Conservation (phyloP, 2,888 invertebrate species). For the Diaprepes abbreviatus region DNA sequence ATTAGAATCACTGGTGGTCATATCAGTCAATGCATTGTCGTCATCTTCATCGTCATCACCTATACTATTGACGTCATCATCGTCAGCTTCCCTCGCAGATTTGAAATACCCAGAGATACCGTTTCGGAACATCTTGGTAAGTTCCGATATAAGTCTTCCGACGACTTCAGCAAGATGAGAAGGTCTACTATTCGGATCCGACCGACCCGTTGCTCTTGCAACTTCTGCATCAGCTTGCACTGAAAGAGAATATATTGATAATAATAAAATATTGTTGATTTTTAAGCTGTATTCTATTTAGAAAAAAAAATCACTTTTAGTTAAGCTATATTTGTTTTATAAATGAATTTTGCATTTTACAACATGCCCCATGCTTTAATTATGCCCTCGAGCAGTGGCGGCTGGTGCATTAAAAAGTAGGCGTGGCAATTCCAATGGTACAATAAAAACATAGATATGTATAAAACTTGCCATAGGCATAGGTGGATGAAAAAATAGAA, state of each 20-base stretch:
- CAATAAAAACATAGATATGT: too few species aligned
- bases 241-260: constrained; percentile 53
- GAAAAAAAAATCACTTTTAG: too few species aligned
- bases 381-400: too few species aligned
- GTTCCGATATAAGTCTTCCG: constrained; percentile 60
- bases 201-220: constrained; percentile 53
- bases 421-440: too few species aligned
- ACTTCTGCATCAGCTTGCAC: constrained; percentile 62
- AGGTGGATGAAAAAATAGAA: too few species aligned
- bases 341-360: too few species aligned
- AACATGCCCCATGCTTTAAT: too few species aligned
- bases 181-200: constrained; percentile 55
- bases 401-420: too few species aligned
- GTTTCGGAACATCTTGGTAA: constrained; percentile 62
- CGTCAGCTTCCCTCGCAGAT: constrained; percentile 57
- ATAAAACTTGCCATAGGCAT: too few species aligned
- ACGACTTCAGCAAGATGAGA: constrained; percentile 61
- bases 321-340: too few species aligned
- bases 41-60: constrained; percentile 53
- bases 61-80: constrained; percentile 49
- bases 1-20: constrained; percentile 45
- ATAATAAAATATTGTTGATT: too few species aligned
- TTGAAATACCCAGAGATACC: constrained; percentile 61
- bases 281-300: too few species aligned
- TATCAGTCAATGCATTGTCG: constrained; percentile 41